Percentiles rank a stretch among this genome's conserved stretches.
phyloP scores from a whole-genome alignment of 1,140 invertebrate species.

The Amyelois transitella region DNA sequence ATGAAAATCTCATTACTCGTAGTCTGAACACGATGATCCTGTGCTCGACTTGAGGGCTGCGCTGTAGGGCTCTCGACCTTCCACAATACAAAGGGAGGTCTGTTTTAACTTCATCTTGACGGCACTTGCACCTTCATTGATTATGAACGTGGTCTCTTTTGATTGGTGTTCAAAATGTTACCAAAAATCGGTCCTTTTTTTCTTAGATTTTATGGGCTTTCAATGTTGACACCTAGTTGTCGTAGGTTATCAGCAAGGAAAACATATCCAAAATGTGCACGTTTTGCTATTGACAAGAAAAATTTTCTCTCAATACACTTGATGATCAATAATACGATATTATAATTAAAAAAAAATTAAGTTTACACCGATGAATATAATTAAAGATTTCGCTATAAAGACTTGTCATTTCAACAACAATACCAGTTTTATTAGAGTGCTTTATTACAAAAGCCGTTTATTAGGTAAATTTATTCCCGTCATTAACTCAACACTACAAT shows the following conservation, averaged over 20 bases:
- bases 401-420: too few relatives aligned
- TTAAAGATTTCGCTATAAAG: too few relatives aligned
- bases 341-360: too few relatives aligned
- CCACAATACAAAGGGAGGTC: slow-evolving; percentile 60
- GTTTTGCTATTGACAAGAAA: too few relatives aligned
- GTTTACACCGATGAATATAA: too few relatives aligned
- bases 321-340: too few relatives aligned
- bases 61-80: slow-evolving; percentile 61
- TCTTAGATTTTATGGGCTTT: too few relatives aligned
- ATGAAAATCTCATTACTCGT: neutral
- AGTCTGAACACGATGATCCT: slow-evolving; percentile 35
- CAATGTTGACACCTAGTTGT: too few relatives aligned
- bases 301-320: too few relatives aligned
- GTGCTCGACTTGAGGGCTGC: slow-evolving; percentile 39
- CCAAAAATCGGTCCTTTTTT: neutral
- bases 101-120: slow-evolving; percentile 61
- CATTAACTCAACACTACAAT: slow-evolving; percentile 2
- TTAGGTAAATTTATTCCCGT: neutral
- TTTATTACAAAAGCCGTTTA: neutral
- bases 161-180: neutral
- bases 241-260: too few relatives aligned
- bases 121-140: slow-evolving; percentile 21
- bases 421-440: neutral
- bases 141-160: neutral
- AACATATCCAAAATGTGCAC: too few relatives aligned